Evolutionary conservation across 1,140 invertebrate species (phyloP), one percentile per base, ranked within the genome.

Genomic region (Aphis craccivora): DNA sequence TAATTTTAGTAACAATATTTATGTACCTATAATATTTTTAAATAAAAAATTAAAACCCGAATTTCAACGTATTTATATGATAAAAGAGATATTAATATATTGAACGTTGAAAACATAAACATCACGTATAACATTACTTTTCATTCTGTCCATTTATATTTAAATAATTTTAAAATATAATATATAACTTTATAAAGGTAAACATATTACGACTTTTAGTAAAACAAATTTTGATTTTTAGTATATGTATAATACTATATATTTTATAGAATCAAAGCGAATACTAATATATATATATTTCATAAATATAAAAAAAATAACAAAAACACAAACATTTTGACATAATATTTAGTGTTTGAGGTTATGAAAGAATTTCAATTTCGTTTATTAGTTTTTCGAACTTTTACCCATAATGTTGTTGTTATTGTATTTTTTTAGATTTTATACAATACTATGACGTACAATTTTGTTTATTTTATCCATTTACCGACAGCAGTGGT

Each of bases 291-390:
- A 81, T 18, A 81, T 40, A 40, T 83, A 45, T 48, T 87, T n/a
- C 30, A 45, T 48, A 14, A 30, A 48, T 9, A 30, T 25, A 55
- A 14, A 60, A 30, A 22, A 40, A 40, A 83, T 40, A 81, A 81
- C n/a, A 22, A 30, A 86, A 11, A 45, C 30, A 30, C 84, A 87
- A 48, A 40, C 14, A 48, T 48, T n/a, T 45, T 88, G 86, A 40
- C 37, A 88, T 35, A 51, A 51, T 51, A 88, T 88, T 88, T 88
- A n/a, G n/a, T 88, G 18, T 51, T 88, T 88, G 45, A 20, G 86
- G 45, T 88, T 51, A 35, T 45, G 30, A 35, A 88, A 88, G 86
- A 88, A 88, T 88, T 88, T 88, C 86, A 88, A 88, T 88, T 88
- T 88, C 30, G 84, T 87, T 87, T 87, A 87, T 87, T 87, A 87